phyloP scores from a whole-genome alignment of 2,888 invertebrate genomes.

The Drosophila paranaensis region DNA sequence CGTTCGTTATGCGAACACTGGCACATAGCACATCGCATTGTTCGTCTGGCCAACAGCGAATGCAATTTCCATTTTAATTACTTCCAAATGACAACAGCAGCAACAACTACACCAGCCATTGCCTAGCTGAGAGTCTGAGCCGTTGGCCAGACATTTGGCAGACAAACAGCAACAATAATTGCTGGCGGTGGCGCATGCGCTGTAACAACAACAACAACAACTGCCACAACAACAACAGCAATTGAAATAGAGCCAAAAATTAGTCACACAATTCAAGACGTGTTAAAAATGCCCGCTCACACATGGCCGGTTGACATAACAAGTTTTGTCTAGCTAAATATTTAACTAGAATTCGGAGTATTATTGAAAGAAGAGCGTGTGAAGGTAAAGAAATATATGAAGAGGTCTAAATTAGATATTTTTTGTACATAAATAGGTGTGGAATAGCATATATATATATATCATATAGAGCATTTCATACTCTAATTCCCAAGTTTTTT shows the following conservation, averaged over 20 bases:
- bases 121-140: conserved; percentile 27
- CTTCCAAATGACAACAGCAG: conserved; percentile 61
- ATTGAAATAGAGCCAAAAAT: conserved; percentile 47
- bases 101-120: conserved; percentile 16
- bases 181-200: conserved; percentile 66
- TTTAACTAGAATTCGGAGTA: neutral
- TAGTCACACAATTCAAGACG: conserved; percentile 68
- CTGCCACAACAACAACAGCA: conserved; percentile 20
- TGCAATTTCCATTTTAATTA: conserved; percentile 81
- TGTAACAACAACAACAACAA: conserved; percentile 23
- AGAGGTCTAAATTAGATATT: neutral
- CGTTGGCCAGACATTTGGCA: conserved; percentile 63
- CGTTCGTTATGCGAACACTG: conserved; percentile 47
- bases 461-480: too few relatives aligned
- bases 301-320: conserved; percentile 5
- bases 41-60: conserved; percentile 62
- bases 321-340: conserved; percentile 5
- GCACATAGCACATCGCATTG: conserved; percentile 50
- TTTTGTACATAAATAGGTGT: neutral
- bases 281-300: conserved; percentile 48
- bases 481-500: too few relatives aligned
- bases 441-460: too few relatives aligned
- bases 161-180: conserved; percentile 49
- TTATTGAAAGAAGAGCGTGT: neutral
- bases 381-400: too few relatives aligned